Conservation (phyloP, 2,113 vertebrate species). For the Nipponia nippon region DNA sequence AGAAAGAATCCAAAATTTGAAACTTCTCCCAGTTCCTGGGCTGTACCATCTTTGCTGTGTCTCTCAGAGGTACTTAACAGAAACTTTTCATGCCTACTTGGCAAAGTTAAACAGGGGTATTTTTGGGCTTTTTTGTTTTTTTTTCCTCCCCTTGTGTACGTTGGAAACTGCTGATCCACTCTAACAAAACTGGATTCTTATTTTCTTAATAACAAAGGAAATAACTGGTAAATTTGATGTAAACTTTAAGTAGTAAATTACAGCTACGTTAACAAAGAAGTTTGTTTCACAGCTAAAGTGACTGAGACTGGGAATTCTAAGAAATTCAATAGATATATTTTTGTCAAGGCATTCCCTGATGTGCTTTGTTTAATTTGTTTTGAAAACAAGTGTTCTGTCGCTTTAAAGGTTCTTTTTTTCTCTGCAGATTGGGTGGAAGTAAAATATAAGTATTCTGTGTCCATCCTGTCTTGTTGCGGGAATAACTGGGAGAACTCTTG, state of each 20-base stretch:
- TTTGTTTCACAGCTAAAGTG: background rate
- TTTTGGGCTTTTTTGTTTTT: too few species aligned
- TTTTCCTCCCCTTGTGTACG: accelerated
- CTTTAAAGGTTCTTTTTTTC: background rate
- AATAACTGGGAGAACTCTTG: background rate
- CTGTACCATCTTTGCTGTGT: background rate
- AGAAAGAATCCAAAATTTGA: background rate
- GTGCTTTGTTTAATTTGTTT: background rate
- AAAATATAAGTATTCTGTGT: background rate
- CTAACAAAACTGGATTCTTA: background rate
- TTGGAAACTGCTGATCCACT: background rate
- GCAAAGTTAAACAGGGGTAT: background rate
- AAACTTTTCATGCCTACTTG: background rate
- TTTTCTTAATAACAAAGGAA: background rate
- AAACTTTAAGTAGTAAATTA: background rate
- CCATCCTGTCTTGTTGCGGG: background rate
- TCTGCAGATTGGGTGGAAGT: background rate
- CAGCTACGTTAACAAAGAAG: background rate
- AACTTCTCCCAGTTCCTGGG: background rate
- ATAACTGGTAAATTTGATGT: background rate
- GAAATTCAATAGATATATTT: background rate
- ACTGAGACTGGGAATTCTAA: background rate
- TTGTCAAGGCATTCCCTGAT: background rate
- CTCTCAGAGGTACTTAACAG: background rate
- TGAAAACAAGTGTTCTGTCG: background rate